Base-by-base conservation (phyloP, 1,140 invertebrate species). In the Bombus polaris region DNA sequence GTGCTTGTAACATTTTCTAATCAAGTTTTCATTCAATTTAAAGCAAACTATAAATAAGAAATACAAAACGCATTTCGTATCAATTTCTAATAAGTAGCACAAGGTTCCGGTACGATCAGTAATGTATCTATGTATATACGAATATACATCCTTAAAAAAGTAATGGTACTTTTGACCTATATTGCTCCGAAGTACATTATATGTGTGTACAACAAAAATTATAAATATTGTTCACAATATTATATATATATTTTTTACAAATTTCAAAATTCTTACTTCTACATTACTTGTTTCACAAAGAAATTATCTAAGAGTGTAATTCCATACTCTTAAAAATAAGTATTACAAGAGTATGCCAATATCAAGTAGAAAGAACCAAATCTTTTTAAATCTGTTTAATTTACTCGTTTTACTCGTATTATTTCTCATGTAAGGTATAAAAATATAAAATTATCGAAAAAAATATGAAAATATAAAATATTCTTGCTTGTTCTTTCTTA, bases 41-140 rank as follows among this genome's bases (percentile, higher is more conserved):
- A 57, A 37, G 6, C 22, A 75, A 53, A 53, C 32, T 44, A 87
- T 59, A n/a, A 83, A 72, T 70, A 53, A 53, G 4, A 57, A 32
- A 42, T 25, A n/a, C 18, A 53, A 53, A 73, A 28, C 8, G 10
- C 28, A 81, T 81, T 75, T 88, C 37, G 18, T 81, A 84, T 37
- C 32, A 76, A 25, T 77, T 62, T 70, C 12, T 79, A 81, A 66
- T 71, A 90, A 89, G 86, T 90, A 86, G 83, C 66, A 89, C 86
- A 87, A 88, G 81, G 77, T 90, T 89, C 89, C 86, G 88, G 86
- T 87, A 75, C n/a, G 9, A 70, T 59, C 88, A 89, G 89, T 70
- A 35, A 5, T 80, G 87, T 88, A 82, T 66, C 44, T 65, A 80
- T n/a, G n/a, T 12, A n/a, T 25, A 53, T 12, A n/a, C 10, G 37